phyloP scores from a whole-genome alignment of 2,113 vertebrate species.

The Ornithorhynchus anatinus region DNA sequence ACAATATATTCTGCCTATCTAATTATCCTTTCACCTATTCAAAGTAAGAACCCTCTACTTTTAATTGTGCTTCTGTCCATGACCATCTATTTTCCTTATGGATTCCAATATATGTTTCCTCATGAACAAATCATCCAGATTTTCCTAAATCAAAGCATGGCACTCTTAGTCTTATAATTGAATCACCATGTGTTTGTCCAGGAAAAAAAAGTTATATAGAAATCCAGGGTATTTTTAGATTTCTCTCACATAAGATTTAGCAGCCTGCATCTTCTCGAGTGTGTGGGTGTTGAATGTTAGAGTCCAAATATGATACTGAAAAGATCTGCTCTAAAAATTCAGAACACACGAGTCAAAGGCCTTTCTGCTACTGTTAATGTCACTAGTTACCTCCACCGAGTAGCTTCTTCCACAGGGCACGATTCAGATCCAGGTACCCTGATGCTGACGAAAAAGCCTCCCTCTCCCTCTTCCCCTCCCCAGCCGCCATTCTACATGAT shows the following conservation, averaged over 20 bases:
- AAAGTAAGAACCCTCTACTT: not conserved
- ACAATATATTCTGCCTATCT: not conserved
- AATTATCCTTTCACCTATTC: not conserved
- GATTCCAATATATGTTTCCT: not conserved
- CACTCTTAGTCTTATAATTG: not conserved
- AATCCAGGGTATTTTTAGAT: not conserved
- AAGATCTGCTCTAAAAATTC: not conserved
- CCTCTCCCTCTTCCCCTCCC: no score
- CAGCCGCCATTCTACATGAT: no score
- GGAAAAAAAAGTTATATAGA: not conserved
- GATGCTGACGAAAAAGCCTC: no score
- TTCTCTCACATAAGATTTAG: not conserved
- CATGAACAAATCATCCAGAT: not conserved
- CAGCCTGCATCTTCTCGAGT: not conserved
- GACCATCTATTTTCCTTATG: not conserved
- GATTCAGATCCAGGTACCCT: no score
- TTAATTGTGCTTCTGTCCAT: not conserved
- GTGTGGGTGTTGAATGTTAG: not conserved
- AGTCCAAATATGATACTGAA: not conserved
- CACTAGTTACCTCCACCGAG: not conserved
- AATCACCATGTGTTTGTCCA: not conserved
- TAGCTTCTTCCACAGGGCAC: no score
- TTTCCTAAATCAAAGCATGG: not conserved
- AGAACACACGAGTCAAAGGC: not conserved
- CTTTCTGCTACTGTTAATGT: not conserved